Percentiles rank a stretch among this genome's conserved stretches.
Evolutionary conservation across 2,888 invertebrate species (phyloP).

Genomic region (Calephelis perditalis): DNA sequence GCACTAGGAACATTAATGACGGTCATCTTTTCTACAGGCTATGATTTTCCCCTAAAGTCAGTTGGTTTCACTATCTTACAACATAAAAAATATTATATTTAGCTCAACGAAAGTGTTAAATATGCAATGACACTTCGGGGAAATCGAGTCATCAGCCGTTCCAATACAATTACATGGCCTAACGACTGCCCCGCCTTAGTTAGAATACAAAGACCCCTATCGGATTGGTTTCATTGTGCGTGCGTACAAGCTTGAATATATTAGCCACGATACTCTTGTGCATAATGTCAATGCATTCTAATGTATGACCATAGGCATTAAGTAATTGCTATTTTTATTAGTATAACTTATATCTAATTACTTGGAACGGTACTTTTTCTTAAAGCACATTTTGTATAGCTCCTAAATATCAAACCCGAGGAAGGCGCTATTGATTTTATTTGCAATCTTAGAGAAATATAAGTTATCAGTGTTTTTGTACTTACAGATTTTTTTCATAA

Average conservation of each 20-base stretch:
- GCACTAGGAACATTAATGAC: no score
- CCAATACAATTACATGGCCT: conserved; percentile 53
- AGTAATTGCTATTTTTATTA: conserved; percentile 18
- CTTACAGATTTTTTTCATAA: no score
- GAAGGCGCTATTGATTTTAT: no score
- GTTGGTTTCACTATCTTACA: no score
- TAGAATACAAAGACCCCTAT: conserved; percentile 58
- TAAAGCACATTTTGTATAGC: no score
- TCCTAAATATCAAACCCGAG: no score
- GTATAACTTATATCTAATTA: not conserved
- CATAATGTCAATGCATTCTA: conserved; percentile 45
- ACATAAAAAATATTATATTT: no score
- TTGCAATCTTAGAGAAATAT: no score
- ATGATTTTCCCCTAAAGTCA: no score
- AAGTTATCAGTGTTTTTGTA: no score
- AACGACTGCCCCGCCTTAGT: conserved; percentile 56
- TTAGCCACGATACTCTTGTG: conserved; percentile 38
- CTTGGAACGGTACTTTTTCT: no score
- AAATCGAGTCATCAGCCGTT: conserved; percentile 35
- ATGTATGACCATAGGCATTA: conserved; percentile 39
- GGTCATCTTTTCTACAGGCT: no score
- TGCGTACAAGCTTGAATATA: conserved; percentile 33
- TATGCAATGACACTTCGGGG: conserved; percentile 24
- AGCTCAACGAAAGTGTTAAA: conserved; percentile 2
- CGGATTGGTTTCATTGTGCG: conserved; percentile 50